A percentile compares a stretch with the other conserved stretches of the same genome.
These are phyloP conservation scores for Cynopterus brachyotis DNA, from an alignment of 2,113 vertebrate species.

Conservation along the genomic window DNA sequence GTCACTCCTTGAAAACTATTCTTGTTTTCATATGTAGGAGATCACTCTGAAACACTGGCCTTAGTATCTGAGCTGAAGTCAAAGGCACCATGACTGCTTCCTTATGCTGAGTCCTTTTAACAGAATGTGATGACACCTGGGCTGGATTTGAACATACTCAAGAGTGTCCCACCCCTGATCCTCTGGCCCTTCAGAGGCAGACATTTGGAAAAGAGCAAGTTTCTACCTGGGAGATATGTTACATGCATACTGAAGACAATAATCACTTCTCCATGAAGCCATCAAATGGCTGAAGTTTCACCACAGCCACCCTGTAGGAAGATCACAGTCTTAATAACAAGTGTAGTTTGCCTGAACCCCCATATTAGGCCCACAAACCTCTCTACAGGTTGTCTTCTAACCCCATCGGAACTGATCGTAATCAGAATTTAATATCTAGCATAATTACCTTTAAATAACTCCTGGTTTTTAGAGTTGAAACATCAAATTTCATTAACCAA, in stretches of 20 bases:
- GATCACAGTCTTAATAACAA: neutral
- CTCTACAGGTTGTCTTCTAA: neutral
- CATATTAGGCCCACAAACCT: neutral
- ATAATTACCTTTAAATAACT: neutral
- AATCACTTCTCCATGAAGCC: neutral
- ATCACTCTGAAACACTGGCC: neutral
- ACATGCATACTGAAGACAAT: neutral
- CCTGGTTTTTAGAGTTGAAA: neutral
- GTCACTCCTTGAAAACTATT: neutral
- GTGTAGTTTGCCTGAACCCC: neutral
- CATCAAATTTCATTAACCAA: too few relatives aligned
- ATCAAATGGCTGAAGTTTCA: neutral
- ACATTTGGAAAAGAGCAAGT: neutral
- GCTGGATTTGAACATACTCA: neutral
- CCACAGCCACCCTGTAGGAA: neutral
- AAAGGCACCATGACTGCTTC: neutral
- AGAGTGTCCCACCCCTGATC: neutral
- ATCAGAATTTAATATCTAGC: neutral
- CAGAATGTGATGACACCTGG: neutral
- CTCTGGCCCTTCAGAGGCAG: neutral
- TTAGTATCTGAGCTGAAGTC: neutral
- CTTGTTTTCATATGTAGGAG: neutral
- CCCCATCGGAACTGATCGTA: neutral
- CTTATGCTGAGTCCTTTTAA: neutral
- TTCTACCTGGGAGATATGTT: neutral